Percentiles rank a stretch among this genome's conserved stretches.
Evolutionary conservation across 2,797 vertebrate species (phyloP).

Genomic region (Bradypodion ventrale): DNA sequence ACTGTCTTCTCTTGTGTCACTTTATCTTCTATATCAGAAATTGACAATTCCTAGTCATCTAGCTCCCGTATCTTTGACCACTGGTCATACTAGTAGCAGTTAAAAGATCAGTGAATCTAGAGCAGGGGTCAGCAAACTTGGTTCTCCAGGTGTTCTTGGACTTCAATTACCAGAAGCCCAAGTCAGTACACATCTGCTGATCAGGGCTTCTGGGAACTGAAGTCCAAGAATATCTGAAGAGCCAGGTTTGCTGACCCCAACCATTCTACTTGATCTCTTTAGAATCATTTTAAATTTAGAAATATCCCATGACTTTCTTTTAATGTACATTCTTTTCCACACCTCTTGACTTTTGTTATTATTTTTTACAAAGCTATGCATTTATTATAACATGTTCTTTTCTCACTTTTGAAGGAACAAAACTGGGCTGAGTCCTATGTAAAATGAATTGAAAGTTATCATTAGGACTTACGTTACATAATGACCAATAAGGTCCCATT

Average conservation of each 20-base stretch:
- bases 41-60: not conserved
- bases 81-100: too few relatives aligned
- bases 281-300: not conserved
- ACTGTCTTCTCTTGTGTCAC: too few relatives aligned
- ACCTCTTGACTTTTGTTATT: not conserved
- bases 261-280: not conserved
- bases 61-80: not conserved
- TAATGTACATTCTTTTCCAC: not conserved
- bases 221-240: too few relatives aligned
- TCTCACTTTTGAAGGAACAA: not conserved
- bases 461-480: not conserved
- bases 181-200: too few relatives aligned
- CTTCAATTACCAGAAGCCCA: too few relatives aligned
- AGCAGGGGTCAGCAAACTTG: too few relatives aligned
- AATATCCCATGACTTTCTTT: not conserved
- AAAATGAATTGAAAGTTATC: not conserved
- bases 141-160: too few relatives aligned
- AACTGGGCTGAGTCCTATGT: not conserved
- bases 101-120: too few relatives aligned
- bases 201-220: too few relatives aligned
- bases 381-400: not conserved
- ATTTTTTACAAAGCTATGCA: too few relatives aligned
- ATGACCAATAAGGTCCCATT: not conserved
- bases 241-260: not conserved
- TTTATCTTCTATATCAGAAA: too few relatives aligned